Percentiles rank a stretch among this genome's conserved stretches.
Evolutionary conservation across 2,113 vertebrate species (phyloP).

Genomic region (cattle (Bos taurus)): DNA sequence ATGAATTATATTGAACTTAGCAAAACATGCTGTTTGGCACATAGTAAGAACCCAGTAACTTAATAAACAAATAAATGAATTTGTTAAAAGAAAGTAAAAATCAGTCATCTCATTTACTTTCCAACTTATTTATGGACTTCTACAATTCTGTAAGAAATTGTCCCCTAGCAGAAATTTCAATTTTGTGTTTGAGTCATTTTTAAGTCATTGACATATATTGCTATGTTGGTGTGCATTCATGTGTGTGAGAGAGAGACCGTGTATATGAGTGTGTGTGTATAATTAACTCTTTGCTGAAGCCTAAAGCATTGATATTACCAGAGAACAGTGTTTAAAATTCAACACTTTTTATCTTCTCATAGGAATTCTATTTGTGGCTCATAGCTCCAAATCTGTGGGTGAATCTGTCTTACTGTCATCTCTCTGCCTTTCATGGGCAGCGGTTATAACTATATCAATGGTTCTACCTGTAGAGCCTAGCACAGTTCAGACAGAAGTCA

Average conservation of each 20-base stretch:
- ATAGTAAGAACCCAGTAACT: not conserved
- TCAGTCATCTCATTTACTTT: constrained; percentile 19
- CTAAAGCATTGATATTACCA: not conserved
- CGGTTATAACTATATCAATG: not conserved
- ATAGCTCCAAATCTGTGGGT: constrained; percentile 13
- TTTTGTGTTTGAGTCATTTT: not conserved
- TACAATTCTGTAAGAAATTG: not conserved
- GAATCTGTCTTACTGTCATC: constrained; percentile 22
- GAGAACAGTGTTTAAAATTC: not conserved
- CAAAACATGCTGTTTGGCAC: not conserved
- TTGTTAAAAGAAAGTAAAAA: constrained; percentile 31
- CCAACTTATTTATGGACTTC: not conserved
- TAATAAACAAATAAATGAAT: not conserved
- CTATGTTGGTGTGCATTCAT: not conserved
- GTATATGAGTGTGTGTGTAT: not conserved
- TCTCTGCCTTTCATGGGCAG: not conserved
- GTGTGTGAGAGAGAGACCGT: not conserved
- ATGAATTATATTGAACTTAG: not conserved
- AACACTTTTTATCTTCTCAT: not conserved
- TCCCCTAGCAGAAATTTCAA: not conserved
- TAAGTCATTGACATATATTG: not conserved
- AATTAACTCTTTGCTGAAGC: not conserved
- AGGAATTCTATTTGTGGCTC: not conserved
- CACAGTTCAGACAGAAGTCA: constrained; percentile 1
- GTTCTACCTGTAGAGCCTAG: not conserved